phyloP scores from a whole-genome alignment of 2,888 invertebrate species.

The Drosophila percnosoma region DNA sequence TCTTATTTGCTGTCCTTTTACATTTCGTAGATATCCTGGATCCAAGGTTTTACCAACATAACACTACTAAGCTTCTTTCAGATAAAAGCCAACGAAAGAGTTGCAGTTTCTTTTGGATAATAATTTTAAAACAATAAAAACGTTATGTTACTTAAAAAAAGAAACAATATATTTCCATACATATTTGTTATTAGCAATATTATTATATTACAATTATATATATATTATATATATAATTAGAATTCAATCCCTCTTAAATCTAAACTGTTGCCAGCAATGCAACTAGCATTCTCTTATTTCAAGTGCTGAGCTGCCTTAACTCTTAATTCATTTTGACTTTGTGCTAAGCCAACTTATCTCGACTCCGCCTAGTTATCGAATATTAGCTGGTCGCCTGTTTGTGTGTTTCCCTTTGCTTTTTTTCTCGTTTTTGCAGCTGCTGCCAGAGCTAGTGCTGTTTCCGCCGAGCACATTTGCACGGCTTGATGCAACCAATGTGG shows the following conservation, averaged over 20 bases:
- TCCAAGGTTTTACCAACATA: not conserved
- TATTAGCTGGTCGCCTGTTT: slow-evolving; percentile 16
- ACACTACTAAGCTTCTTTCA: not conserved
- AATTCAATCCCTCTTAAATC: not conserved
- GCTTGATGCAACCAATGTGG: slow-evolving; percentile 63
- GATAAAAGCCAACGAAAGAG: not conserved
- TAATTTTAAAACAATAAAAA: not conserved
- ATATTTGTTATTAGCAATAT: not conserved
- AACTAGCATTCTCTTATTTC: not conserved
- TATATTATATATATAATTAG: too few species aligned
- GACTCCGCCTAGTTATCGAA: slow-evolving; percentile 54
- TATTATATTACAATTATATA: too few species aligned
- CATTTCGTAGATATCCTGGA: not conserved
- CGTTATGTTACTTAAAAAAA: not conserved
- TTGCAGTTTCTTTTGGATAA: not conserved
- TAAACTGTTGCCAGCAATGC: not conserved
- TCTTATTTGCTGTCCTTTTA: not conserved
- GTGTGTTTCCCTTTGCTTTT: slow-evolving; percentile 4
- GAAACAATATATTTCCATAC: not conserved
- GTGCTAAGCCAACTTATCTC: slow-evolving; percentile 39
- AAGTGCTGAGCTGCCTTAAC: not conserved
- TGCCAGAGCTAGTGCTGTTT: slow-evolving; percentile 10
- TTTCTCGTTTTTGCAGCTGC: slow-evolving; percentile 7
- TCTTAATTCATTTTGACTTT: slow-evolving; percentile 12
- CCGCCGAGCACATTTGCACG: slow-evolving; percentile 27